phyloP scores from a whole-genome alignment of 2,113 vertebrate genomes.

The Tauraco erythrolophus region DNA sequence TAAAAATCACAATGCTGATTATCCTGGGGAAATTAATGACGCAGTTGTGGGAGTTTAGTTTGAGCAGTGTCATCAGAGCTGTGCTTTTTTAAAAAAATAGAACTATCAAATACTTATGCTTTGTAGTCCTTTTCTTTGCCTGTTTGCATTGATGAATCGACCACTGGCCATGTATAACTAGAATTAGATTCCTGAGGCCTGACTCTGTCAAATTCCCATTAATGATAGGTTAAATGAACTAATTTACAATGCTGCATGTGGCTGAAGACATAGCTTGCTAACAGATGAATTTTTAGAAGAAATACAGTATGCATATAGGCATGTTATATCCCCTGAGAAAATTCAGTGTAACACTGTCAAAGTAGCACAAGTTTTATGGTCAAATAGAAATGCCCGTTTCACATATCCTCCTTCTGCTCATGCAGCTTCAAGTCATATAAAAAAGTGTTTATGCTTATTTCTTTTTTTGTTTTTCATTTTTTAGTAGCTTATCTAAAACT shows the following conservation, averaged over 20 bases:
- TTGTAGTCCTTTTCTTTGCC: background rate
- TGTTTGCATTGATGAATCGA: fast-evolving
- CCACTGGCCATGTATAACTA: background rate
- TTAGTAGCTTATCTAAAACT: background rate
- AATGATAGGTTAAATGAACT: background rate
- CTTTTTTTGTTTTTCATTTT: background rate
- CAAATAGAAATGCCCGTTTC: background rate
- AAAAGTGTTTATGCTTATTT: background rate
- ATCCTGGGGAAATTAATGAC: background rate
- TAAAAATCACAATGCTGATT: background rate
- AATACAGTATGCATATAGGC: background rate
- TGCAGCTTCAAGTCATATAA: background rate
- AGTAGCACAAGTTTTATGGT: background rate
- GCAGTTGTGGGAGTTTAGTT: background rate
- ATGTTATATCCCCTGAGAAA: background rate
- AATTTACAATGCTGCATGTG: background rate
- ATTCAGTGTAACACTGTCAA: background rate
- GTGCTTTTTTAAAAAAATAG: background rate
- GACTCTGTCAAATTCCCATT: background rate
- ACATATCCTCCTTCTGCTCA: background rate
- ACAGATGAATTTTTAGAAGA: background rate
- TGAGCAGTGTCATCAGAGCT: background rate
- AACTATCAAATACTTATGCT: background rate
- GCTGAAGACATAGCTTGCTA: background rate
- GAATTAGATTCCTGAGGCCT: background rate